These are phyloP conservation scores for Macrobrachium rosenbergii DNA, from an alignment of 1,140 invertebrate species.

Conservation along the genomic window DNA sequence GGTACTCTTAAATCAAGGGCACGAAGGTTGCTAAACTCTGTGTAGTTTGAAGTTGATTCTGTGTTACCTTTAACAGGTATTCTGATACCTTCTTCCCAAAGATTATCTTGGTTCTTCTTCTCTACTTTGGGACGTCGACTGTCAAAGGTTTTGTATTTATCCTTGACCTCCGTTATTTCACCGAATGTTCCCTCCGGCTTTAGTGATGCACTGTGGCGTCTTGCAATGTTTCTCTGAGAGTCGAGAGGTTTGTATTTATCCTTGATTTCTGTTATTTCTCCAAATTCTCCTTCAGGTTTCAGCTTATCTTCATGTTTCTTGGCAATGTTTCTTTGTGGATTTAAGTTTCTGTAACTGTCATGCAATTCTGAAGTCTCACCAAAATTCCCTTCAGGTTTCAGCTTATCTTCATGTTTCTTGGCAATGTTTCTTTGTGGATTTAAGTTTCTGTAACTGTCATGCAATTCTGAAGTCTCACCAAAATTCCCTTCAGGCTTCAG, in stretches of 20 bases:
- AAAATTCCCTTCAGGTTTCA: slow-evolving; percentile 40
- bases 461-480: slow-evolving; percentile 31
- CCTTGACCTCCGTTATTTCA: slow-evolving; percentile 46
- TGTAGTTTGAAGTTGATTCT: slow-evolving; percentile 49
- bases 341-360: slow-evolving; percentile 18
- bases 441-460: slow-evolving; percentile 20
- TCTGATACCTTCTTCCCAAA: slow-evolving; percentile 48
- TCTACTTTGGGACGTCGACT: slow-evolving; percentile 36
- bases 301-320: slow-evolving; percentile 20
- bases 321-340: slow-evolving; percentile 31
- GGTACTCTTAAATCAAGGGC: slow-evolving; percentile 45
- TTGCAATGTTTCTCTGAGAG: slow-evolving; percentile 25
- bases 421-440: slow-evolving; percentile 32
- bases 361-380: slow-evolving; percentile 33
- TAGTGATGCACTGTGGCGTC: slow-evolving; percentile 26
- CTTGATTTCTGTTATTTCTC: slow-evolving; percentile 23
- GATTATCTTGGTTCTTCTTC: slow-evolving; percentile 44
- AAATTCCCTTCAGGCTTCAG: slow-evolving; percentile 40
- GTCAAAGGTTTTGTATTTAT: slow-evolving; percentile 46
- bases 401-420: slow-evolving; percentile 13
- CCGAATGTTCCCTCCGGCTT: slow-evolving; percentile 51
- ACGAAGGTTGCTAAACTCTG: slow-evolving; percentile 22
- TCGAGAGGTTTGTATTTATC: slow-evolving; percentile 27
- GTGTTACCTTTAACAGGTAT: slow-evolving; percentile 33
- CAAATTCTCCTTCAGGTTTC: slow-evolving; percentile 40